Base-by-base conservation (phyloP, 2,113 vertebrate species). In the Gnathonemus echidnorhynchus region DNA sequence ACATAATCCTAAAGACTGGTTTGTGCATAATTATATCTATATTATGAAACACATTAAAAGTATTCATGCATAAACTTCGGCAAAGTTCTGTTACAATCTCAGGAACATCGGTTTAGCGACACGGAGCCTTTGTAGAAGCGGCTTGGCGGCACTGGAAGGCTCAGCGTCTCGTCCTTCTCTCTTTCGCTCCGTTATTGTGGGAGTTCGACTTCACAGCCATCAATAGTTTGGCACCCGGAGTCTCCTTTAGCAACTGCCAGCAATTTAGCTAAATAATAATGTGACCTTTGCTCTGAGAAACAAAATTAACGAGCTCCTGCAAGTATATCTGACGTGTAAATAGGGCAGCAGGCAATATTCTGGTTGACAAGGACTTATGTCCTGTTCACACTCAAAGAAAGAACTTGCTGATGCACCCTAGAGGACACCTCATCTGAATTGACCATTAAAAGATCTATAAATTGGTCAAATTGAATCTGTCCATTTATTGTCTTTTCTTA, bases 1-100 rank as follows among this genome's bases (percentile, higher is more conserved):
- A 53, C 49, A 87, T 87, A 87, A 87, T 87, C 86, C n/a, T 86
- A 86, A 86, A 86, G 85, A 50, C 46, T 50, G 5, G 1, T 27
- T 87, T 50, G 50, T 56, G 86, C 48, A 87, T 87, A 87, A 87
- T 52, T 87, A 87, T 35, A 87, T 87, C 50, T 19, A 87, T 87
- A 53, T 87, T 87, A 56, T 56, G 50, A n/a, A 8, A 48, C 42
- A 11, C 21, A 85, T 48, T 85, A 87, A 87, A 87, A 87, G 86
- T 87, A 87, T 53, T 87, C 86, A 87, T 52, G 50, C 50, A 56
- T 17, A 48, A 53, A 53, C 86, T 53, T 53, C 17, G 1, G 48
- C n/a, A 39, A 56, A 87, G 86, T 35, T 39, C 27, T 19, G 27
- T 7, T 52, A 86, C 85, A 50, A 35, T 39, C 48, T 87, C n/a